Base-by-base conservation (phyloP, 2,888 invertebrate species). In the Cerastoderma edule region DNA sequence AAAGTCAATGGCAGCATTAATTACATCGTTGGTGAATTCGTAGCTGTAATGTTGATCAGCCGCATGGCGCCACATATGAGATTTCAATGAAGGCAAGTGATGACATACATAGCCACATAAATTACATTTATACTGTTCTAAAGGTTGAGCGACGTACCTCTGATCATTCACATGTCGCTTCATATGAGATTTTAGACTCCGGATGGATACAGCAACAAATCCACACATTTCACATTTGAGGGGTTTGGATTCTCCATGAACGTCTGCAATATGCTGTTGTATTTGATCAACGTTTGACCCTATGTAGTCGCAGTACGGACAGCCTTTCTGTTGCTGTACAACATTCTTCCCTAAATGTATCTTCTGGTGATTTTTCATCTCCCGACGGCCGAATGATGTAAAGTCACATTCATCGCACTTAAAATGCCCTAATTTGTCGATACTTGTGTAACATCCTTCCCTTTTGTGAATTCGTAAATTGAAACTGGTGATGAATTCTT, bases 21-120 rank as follows among this genome's bases (percentile, higher is more conserved):
- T 92, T 54, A 91, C 89, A 70, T 90, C 91, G 78, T 92, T 92
- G 35, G 90, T 91, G 69, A 89, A 87, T 75, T 90, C 88, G 63
- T 92, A 92, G 78, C 90, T 91, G 81, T 92, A 92, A 83, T 90
- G 90, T 46, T 86, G 83, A 68, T 92, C 91, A 60, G 89, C 89
- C 24, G 92, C 91, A 80, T 92, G 92, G 1, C 92, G 87, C 92
- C 92, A 92, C 92, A 92, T 92, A 84, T 92, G 92, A 1, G 91
- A 91, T 78, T 92, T 92, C 27, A 92, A 84, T 1, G 92, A 92
- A 2, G 92, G 92, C 71, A 92, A 80, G 74, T 92, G 92, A 78
- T 92, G 92, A 75, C 92, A 92, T 5, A 92, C 90, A 72, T 92
- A 92, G 48, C 91, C 91, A 82, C 92, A 92, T 19, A 92, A 78